Base-by-base conservation (phyloP, 2,113 vertebrate species). In the Danionella cerebrum region DNA sequence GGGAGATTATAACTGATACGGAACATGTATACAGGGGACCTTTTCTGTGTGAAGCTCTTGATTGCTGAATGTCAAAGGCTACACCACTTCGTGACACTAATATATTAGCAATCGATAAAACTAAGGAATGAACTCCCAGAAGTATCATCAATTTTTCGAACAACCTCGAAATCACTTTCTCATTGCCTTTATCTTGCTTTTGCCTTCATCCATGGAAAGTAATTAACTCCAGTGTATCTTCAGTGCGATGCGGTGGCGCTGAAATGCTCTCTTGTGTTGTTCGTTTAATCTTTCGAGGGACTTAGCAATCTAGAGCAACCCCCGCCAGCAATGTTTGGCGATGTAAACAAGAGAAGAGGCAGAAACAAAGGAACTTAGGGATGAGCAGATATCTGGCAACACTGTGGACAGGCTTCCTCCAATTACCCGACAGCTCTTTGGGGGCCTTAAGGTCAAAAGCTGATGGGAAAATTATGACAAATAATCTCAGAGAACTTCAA, bases 141-240 rank as follows among this genome's bases (percentile, higher is more conserved):
- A 79, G 77, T 77, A 76, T 65, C 72, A 53, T 53, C 41, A 63
- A 66, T 50, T 63, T 38, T 45, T 51, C 72, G 76, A 78, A 74
- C 67, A 2, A 27, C 18, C 36, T 59, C 24, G 33, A 22, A 13
- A 16, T 57, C 12, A 22, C 14, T 36, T 45, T 65, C 41, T 65
- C 51, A 47, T 24, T 57, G 9, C 19, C 31, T 52, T 29, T 54
- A 27, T 54, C 41, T 57, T 16, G 16, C 42, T 65, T 13, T 36
- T 29, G 27, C 33, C 41, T 25, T 14, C 31, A 39, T 50, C 67
- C 45, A 38, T 52, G 50, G 25, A 41, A 41, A 41, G 36, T 42
- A 59, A 58, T 44, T 21, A 55, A 44, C 51, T 41, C 22, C 8
- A 14, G 35, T 54, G 63, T 51, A 54, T 62, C 19, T 27, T 39